Evolutionary conservation across 2,113 vertebrate species (phyloP), one percentile per base, ranked within the genome.

Genomic region (Pimephales promelas): DNA sequence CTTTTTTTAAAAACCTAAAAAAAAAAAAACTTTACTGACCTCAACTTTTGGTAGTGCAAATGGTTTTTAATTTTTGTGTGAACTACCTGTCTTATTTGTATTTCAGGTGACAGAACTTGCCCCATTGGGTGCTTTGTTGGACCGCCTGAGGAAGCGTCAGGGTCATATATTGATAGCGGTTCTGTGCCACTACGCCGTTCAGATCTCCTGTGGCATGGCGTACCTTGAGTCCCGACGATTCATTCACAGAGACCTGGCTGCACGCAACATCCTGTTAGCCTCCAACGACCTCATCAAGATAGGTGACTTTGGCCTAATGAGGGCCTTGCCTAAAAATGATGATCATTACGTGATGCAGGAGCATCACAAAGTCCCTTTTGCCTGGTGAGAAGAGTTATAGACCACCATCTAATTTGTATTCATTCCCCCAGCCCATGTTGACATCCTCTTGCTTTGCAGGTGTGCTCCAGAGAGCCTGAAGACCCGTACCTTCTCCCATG

Each of bases 341-440:
- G 97, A 99, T 90, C 97, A 97, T 70, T 99, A 99, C 0, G 93
- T 99, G 84, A 99, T 99, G 98, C 97, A 99, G 90, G 98, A 99
- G 87, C 97, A 98, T 72, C 97, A 98, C 90, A 99, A 99, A 87
- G 97, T 99, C 86, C 98, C 98, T n/a, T 99, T 99, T 10, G 97
- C 98, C 13, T 99, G 98, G 98, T 99, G 89, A 94, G 95, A 78
- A 28, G 40, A 22, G 22, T 5, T 22, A 18, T 11, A 72, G 2
- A 74, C 22, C 18, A 20, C n/a, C 4, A 43, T 49, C 31, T 26
- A 61, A 10, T 43, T 24, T 72, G 4, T 66, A 0, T 76, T 20
- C 3, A 31, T 3, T 1, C 61, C 56, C 36, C 31, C 14, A 16
- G 10, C 18, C 47, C 45, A n/a, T 22, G 8, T 9, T 79, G 43